Evolutionary conservation across 1,140 invertebrate species (phyloP).

Genomic region (Drosophila tani): DNA sequence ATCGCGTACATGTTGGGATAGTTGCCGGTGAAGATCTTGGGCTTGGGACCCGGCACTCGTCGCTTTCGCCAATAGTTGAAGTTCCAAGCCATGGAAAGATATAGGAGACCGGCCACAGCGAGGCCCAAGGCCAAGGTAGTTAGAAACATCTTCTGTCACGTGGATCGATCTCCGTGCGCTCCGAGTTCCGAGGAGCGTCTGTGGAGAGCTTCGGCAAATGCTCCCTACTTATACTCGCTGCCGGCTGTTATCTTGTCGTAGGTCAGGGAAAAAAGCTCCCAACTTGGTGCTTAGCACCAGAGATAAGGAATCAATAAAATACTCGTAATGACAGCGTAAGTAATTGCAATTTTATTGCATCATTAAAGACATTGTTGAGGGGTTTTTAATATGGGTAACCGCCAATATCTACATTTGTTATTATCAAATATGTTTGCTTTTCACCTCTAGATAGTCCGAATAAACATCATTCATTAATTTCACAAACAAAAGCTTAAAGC

Average conservation of each 20-base stretch:
- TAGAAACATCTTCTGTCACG: slow-evolving; percentile 30
- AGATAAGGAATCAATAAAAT: background rate
- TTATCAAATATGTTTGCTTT: no score
- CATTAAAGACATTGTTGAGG: no score
- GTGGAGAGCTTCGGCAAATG: background rate
- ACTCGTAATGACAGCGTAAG: no score
- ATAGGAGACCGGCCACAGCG: slow-evolving; percentile 44
- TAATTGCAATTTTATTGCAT: no score
- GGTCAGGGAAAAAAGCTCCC: slow-evolving; percentile 10
- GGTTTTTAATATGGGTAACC: no score
- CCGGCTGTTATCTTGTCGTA: background rate
- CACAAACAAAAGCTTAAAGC: slow-evolving; percentile 5
- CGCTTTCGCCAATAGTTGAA: slow-evolving; percentile 80
- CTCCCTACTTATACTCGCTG: slow-evolving; percentile 15
- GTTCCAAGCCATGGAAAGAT: slow-evolving; percentile 77
- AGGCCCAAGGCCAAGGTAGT: slow-evolving; percentile 49
- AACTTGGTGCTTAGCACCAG: background rate
- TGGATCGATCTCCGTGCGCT: background rate
- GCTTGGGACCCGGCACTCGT: slow-evolving; percentile 68
- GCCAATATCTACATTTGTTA: no score
- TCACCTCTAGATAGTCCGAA: background rate
- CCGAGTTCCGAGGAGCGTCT: slow-evolving; percentile 1
- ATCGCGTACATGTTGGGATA: slow-evolving; percentile 61
- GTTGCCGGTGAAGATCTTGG: slow-evolving; percentile 70
- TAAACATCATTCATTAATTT: background rate